A percentile compares a stretch with the other conserved stretches of the same genome.
These are phyloP conservation scores for Prochilodus magdalenae DNA, from an alignment of 2,113 vertebrate genomes.

Conservation along the genomic window DNA sequence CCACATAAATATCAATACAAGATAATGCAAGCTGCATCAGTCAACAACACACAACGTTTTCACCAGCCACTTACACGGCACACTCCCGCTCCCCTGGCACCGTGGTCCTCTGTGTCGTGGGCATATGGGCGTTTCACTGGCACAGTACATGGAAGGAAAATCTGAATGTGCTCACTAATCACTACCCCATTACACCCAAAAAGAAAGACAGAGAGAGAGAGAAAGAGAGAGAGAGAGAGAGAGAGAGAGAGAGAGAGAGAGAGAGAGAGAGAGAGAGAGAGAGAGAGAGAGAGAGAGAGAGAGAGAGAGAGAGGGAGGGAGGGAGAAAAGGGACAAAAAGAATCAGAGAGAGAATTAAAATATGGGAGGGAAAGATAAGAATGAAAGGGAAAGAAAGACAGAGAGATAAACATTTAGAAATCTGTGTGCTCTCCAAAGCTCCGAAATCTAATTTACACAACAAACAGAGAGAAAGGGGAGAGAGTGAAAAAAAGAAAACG, in stretches of 20 bases:
- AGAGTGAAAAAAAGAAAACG: too few species aligned
- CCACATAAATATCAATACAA: not conserved
- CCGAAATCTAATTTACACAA: constrained; percentile 79
- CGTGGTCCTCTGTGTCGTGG: constrained; percentile 73
- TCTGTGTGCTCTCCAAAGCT: constrained; percentile 74
- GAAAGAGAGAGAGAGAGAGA: constrained; percentile 52
- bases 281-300: constrained; percentile 47
- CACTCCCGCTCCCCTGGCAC: constrained; percentile 75
- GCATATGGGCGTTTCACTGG: constrained; percentile 78
- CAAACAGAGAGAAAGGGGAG: constrained; percentile 65
- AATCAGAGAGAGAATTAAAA: too few species aligned
- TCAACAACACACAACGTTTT: constrained; percentile 40
- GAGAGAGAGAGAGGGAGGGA: constrained; percentile 5
- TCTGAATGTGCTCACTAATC: constrained; percentile 83
- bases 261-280: constrained; percentile 19
- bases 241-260: constrained; percentile 49
- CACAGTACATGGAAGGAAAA: constrained; percentile 82
- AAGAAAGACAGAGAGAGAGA: constrained; percentile 50
- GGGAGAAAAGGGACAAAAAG: constrained; percentile 38
- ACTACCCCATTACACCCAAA: constrained; percentile 74
- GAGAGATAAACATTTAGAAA: constrained; percentile 66
- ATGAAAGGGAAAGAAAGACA: constrained; percentile 31
- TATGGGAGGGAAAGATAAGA: constrained; percentile 50
- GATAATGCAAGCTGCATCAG: constrained; percentile 25
- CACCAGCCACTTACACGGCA: constrained; percentile 46